These are phyloP conservation scores for Dendronephthya gigantea DNA, from an alignment of 64 coral and sea anemone species.

Conservation along the genomic window DNA sequence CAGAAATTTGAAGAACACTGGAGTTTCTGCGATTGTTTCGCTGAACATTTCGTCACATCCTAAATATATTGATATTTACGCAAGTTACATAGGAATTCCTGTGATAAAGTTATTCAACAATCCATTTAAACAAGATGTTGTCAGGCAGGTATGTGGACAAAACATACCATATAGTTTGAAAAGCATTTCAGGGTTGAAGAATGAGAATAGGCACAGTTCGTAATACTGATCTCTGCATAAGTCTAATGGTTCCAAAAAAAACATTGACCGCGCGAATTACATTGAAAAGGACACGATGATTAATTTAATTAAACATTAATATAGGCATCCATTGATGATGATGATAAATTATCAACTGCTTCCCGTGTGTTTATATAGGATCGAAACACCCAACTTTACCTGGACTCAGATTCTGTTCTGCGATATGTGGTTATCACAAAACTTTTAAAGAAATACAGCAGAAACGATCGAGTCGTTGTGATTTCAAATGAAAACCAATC, in stretches of 20 bases:
- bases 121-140: neutral
- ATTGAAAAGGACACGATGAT: no score
- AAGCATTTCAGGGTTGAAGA: no score
- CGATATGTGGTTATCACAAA: neutral
- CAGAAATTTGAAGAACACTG: neutral
- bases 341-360: neutral
- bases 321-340: no score
- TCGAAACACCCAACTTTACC: neutral
- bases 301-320: no score
- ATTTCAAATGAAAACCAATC: neutral
- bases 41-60: neutral
- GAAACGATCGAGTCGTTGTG: neutral
- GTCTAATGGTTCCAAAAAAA: no score
- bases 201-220: no score
- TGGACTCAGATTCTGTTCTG: neutral
- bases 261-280: no score
- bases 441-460: neutral
- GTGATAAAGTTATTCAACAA: neutral
- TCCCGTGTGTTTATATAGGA: neutral
- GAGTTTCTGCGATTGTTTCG: neutral
- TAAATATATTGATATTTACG: neutral
- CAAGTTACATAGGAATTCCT: neutral
- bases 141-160: neutral
- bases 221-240: no score
- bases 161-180: no score